Conservation (phyloP, 64 coral and sea anemone genomes). For the Pocillopora damicornis region DNA sequence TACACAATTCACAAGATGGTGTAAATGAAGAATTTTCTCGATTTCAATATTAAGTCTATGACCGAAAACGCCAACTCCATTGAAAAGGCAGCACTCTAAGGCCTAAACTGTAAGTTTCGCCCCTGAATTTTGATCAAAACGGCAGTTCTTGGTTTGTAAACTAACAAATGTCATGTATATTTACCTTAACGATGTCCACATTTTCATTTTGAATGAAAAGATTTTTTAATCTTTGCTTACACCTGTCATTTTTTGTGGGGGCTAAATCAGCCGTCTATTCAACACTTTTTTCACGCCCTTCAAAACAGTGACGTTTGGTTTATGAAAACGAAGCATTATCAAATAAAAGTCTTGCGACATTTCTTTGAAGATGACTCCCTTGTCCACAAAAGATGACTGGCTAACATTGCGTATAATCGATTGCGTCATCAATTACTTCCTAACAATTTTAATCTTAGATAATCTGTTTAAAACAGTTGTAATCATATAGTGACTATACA, state of each 20-base stretch:
- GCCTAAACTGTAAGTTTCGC: not conserved
- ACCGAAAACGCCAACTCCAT: too few species aligned
- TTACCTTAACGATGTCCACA: not conserved
- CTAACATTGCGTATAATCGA: not conserved
- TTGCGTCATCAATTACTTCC: not conserved
- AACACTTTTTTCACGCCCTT: not conserved
- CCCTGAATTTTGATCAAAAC: not conserved
- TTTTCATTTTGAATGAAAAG: constrained; percentile 15
- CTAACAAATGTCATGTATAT: constrained; percentile 1
- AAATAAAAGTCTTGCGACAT: not conserved
- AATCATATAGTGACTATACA: not conserved
- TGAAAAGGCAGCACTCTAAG: not conserved
- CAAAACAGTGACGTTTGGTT: not conserved
- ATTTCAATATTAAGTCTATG: too few species aligned
- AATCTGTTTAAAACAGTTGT: not conserved
- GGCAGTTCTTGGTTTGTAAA: not conserved
- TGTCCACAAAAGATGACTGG: not conserved
- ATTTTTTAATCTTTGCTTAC: not conserved
- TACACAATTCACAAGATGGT: too few species aligned
- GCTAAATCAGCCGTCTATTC: not conserved
- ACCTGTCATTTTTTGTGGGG: constrained; percentile 13
- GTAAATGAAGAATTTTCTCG: too few species aligned
- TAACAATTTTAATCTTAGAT: not conserved
- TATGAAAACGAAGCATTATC: constrained; percentile 8
- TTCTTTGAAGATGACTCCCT: not conserved